Evolutionary conservation across 2,113 vertebrate species (phyloP).

Genomic region (Casuarius casuarius): DNA sequence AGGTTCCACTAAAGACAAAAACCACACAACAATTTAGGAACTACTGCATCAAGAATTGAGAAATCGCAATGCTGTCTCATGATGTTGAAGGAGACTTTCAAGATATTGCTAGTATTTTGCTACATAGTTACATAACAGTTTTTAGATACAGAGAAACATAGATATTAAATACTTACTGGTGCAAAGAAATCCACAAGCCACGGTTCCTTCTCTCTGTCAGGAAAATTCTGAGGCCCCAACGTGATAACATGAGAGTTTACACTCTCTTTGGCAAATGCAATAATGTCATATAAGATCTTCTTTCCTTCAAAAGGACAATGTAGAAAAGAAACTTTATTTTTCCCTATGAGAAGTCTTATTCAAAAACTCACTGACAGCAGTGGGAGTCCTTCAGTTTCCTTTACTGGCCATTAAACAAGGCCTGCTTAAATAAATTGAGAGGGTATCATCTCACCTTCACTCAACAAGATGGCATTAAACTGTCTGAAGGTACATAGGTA

Average conservation of each 20-base stretch:
- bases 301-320: slow-evolving; percentile 82
- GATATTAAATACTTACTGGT: slow-evolving; percentile 82
- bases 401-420: neutral
- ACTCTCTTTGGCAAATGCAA: slow-evolving; percentile 95
- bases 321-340: neutral
- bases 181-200: slow-evolving; percentile 99
- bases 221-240: slow-evolving; percentile 94
- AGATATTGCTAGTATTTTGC: neutral
- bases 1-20: neutral
- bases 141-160: neutral
- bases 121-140: neutral
- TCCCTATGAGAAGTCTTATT: neutral
- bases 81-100: neutral
- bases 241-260: slow-evolving; percentile 93
- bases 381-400: neutral
- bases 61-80: neutral
- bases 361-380: neutral
- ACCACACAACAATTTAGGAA: neutral
- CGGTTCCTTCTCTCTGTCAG: slow-evolving; percentile 89
- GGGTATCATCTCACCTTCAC: neutral
- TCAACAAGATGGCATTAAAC: neutral
- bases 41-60: neutral
- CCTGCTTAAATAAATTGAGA: neutral
- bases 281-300: slow-evolving; percentile 91
- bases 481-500: neutral